Evolutionary conservation across 1,140 invertebrate genomes (phyloP), one percentile per base, ranked within the genome.

Genomic region (Leucophenga varia): DNA sequence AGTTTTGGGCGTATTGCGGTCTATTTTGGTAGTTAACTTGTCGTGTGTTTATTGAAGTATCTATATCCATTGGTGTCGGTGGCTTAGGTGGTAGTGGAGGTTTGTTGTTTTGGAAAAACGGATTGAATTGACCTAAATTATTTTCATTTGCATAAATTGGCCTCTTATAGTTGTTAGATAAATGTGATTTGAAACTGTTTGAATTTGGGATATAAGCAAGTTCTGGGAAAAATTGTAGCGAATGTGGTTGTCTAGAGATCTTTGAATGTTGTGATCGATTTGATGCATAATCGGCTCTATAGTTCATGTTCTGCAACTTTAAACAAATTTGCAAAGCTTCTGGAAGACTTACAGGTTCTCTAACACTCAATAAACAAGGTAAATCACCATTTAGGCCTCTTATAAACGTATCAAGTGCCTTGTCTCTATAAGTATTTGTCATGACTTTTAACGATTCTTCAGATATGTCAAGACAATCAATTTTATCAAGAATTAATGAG

Each of bases 361-460:
- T 18, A 12, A 49, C 39, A 3, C 40, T 21, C 10, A 49, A 20
- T n/a, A 45, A 25, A 4, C 42, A 8, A 8, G 49, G 38, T 3
- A 51, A 21, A 31, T 51, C 42, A 7, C 36, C 49, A 19, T 36
- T 51, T 2, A 45, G 41, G 14, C 49, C 49, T 16, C 49, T 41
- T n/a, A 51, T 20, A 21, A 51, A 51, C 14, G 43, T 45, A 18
- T 51, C 42, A 7, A 51, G 20, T 8, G 43, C 36, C 20, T 51
- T 51, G 12, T 45, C 37, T 30, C 38, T 45, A 17, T 51, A 51
- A 6, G 19, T 28, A 31, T 51, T 18, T 2, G 43, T 35, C 16
- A 45, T 12, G 3, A 20, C 14, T 21, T 16, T 35, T 2, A 45
- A 10, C 9, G 31, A 14, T 13, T 36, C 43, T 13, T 34, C 19